Percentiles rank a stretch among this genome's conserved stretches.
Evolutionary conservation across 2,888 invertebrate species (phyloP).

Genomic region (Drosophila aldrichi): DNA sequence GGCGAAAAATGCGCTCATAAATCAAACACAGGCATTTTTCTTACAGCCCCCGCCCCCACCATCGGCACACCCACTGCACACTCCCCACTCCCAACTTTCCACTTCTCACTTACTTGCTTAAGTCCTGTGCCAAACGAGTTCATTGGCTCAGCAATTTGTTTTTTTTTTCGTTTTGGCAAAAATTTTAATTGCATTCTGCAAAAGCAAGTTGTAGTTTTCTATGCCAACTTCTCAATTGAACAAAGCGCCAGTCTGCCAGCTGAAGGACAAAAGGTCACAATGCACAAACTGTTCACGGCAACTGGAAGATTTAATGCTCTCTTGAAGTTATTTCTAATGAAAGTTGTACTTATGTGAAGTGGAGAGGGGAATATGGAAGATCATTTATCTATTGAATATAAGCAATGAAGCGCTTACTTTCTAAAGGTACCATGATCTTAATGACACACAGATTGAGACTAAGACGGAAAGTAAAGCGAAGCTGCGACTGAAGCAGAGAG

Average conservation of each 20-base stretch:
- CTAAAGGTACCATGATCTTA: too few relatives aligned
- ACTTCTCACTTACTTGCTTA: neutral
- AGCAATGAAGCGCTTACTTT: too few relatives aligned
- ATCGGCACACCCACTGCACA: neutral
- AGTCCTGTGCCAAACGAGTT: conserved; percentile 49
- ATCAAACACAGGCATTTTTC: conserved; percentile 72
- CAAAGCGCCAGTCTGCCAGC: conserved; percentile 28
- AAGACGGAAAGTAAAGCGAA: too few relatives aligned
- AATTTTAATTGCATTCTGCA: conserved; percentile 76
- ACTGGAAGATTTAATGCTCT: neutral
- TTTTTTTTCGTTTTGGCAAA: conserved; percentile 23
- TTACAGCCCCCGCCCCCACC: conserved; percentile 10
- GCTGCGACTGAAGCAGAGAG: too few relatives aligned
- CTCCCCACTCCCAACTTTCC: neutral
- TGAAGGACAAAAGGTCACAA: conserved; percentile 67
- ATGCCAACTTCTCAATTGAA: conserved; percentile 67
- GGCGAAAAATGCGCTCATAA: conserved; percentile 68
- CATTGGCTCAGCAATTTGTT: conserved; percentile 57
- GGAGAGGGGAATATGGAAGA: too few relatives aligned
- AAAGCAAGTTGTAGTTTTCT: conserved; percentile 65
- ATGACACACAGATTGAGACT: too few relatives aligned
- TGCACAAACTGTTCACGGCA: neutral
- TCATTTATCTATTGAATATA: too few relatives aligned
- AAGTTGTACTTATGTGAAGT: neutral
- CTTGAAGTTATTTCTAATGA: neutral